Base-by-base conservation (phyloP, 2,797 vertebrate genomes). In the Poecilia velifera region DNA sequence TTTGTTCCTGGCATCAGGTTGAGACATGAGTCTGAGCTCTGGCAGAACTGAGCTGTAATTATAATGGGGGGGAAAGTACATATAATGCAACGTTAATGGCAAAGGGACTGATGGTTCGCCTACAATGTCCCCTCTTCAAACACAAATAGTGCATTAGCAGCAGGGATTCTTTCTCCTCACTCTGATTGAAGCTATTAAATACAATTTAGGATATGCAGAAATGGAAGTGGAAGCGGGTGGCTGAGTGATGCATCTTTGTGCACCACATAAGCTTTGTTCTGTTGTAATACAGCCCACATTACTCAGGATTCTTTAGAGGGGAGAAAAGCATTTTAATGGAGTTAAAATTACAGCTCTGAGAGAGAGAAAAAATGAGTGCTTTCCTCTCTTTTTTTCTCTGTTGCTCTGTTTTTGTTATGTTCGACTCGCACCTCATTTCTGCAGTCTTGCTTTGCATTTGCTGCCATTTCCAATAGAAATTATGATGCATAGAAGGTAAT, bases 131-230 rank as follows among this genome's bases (percentile, higher is more conserved):
- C 68, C 85, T 84, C 88, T 82, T 89, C 82, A 89, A 82, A 88
- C 80, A 83, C 13, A 59, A 82, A 84, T 68, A 86, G 86, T 93
- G 90, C 91, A 93, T 94, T 91, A 92, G 88, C 84, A 85, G 82
- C 82, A 76, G 82, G 81, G 76, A 89, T 81, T 79, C 89, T 80
- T 87, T 53, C 68, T 84, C 73, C 46, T 77, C 49, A 41, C 82
- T 70, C 77, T 91, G 92, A 93, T 87, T 91, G 86, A 85, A 85
- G 87, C 90, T 89, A 91, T 93, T 93, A 90, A 87, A 94, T 90
- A 80, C 88, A 92, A 93, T 92, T 92, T 88, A 89, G 90, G 76
- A 81, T 77, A 82, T 86, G 79, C 57, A 81, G 49, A 88, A 79
- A 78, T 71, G 70, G 81, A 89, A 84, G 75, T 59, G 74, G 78